Percentiles rank a stretch among this genome's conserved stretches.
Conservation (phyloP, 2,113 vertebrate genomes). For the Ibidorhyncha struthersii region DNA sequence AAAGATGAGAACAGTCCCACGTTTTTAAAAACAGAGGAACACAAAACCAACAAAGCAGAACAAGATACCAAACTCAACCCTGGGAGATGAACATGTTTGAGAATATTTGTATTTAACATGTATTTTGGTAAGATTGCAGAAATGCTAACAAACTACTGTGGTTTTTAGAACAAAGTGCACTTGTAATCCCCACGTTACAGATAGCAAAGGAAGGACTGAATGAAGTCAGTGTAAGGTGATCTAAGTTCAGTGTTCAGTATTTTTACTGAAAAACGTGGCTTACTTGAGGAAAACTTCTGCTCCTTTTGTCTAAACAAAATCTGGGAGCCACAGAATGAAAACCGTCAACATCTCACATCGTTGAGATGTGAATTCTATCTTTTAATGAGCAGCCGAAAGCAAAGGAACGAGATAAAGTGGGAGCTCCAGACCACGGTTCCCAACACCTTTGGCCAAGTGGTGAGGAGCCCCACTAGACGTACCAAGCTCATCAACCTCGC, state of each 20-base stretch:
- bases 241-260: background rate
- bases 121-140: background rate
- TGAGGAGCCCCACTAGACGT: background rate
- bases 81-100: background rate
- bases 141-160: accelerated
- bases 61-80: background rate
- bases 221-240: background rate
- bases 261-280: background rate
- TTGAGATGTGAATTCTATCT: background rate
- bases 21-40: background rate
- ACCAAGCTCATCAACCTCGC: background rate
- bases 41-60: background rate
- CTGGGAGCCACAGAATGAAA: background rate
- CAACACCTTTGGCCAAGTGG: accelerated
- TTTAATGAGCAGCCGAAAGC: constrained; percentile 1
- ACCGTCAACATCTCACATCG: background rate
- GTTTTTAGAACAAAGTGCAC: background rate
- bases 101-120: background rate
- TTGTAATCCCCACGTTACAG: background rate
- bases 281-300: background rate
- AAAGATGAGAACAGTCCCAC: background rate
- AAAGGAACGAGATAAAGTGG: background rate
- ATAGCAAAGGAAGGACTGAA: background rate
- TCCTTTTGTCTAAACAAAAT: background rate
- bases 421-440: background rate